Conservation (phyloP, 2,888 invertebrate genomes). For the Ferdinandea cuprea region DNA sequence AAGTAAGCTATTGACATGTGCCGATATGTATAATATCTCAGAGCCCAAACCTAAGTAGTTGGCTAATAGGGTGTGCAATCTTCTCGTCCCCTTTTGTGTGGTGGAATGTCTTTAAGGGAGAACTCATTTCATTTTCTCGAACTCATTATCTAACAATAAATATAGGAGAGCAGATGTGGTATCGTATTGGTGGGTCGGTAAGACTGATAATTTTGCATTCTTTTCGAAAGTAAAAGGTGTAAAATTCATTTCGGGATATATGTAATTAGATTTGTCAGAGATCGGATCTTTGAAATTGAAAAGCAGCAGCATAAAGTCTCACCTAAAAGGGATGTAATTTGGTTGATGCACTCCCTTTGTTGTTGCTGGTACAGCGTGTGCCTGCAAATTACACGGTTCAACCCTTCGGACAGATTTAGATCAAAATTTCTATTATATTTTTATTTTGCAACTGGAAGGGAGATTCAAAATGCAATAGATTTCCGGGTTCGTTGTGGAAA, state of each 20-base stretch:
- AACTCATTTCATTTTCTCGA: neutral
- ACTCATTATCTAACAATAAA: slow-evolving; percentile 61
- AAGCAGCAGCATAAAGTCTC: slow-evolving; percentile 9
- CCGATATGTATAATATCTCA: slow-evolving; percentile 56
- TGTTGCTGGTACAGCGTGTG: slow-evolving; percentile 5
- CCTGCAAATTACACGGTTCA: slow-evolving; percentile 62
- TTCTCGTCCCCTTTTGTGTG: slow-evolving; percentile 29
- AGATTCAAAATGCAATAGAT: neutral
- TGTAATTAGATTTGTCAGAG: slow-evolving; percentile 70
- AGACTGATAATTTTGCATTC: slow-evolving; percentile 3
- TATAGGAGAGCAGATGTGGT: slow-evolving; percentile 60
- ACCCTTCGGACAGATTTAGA: slow-evolving; percentile 63
- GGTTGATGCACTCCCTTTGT: slow-evolving; percentile 38
- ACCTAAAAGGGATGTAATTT: slow-evolving; percentile 40
- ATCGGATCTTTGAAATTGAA: slow-evolving; percentile 56
- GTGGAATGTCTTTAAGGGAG: slow-evolving; percentile 4
- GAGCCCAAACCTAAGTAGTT: slow-evolving; percentile 59
- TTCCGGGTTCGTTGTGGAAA: slow-evolving; percentile 6
- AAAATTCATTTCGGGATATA: slow-evolving; percentile 66
- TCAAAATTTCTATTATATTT: slow-evolving; percentile 13
- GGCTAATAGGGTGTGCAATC: slow-evolving; percentile 68
- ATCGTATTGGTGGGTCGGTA: slow-evolving; percentile 28
- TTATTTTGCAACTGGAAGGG: neutral
- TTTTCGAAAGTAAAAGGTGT: slow-evolving; percentile 60
- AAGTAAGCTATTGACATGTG: slow-evolving; percentile 70